These are phyloP conservation scores for Vicugna pacos DNA, from an alignment of 2,113 vertebrate genomes.

Conservation along the genomic window DNA sequence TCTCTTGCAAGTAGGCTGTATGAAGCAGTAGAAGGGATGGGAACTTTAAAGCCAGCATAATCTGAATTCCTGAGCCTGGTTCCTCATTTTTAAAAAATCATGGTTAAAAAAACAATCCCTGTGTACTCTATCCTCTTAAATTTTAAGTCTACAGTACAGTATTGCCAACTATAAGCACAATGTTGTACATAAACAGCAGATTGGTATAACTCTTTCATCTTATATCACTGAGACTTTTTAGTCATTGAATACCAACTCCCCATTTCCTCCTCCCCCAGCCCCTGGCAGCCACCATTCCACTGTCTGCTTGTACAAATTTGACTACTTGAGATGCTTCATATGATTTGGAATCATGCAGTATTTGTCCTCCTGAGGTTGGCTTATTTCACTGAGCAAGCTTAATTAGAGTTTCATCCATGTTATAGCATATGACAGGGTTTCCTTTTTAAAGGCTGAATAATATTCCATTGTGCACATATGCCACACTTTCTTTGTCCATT, in stretches of 20 bases:
- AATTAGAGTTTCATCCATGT: background rate
- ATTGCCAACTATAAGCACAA: background rate
- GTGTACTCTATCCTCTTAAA: background rate
- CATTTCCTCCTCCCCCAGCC: background rate
- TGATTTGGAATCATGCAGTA: background rate
- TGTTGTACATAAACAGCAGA: background rate
- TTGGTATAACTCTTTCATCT: background rate
- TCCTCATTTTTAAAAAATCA: background rate
- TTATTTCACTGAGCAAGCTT: background rate
- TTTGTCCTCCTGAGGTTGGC: background rate
- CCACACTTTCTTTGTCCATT: background rate
- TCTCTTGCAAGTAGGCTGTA: background rate
- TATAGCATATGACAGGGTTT: background rate
- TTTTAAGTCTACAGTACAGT: background rate
- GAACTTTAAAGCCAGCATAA: constrained; percentile 1
- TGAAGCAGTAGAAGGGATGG: background rate
- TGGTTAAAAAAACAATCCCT: background rate
- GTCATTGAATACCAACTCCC: background rate
- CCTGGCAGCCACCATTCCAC: background rate
- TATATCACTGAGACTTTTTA: background rate
- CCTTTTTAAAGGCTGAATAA: background rate
- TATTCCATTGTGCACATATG: background rate
- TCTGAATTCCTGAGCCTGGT: background rate
- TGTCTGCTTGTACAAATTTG: background rate
- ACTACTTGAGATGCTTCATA: background rate